Base-by-base conservation (phyloP, 2,113 vertebrate species). In the Hassar affinis region DNA sequence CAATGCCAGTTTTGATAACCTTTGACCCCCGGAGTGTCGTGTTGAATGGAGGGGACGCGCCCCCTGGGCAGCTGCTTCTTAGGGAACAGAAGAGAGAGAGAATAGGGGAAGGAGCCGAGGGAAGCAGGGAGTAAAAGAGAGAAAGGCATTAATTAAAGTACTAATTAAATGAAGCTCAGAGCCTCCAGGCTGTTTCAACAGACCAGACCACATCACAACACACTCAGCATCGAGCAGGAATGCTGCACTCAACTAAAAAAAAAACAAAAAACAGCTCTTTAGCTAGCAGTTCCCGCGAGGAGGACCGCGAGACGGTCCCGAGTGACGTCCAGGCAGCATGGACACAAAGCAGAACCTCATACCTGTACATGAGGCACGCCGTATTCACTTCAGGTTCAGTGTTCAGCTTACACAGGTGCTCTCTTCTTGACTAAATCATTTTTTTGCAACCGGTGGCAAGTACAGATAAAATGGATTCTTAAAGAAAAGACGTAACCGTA, bases 1-100 rank as follows among this genome's bases (percentile, higher is more conserved):
- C 90, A 93, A 91, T 90, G 80, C 82, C 56, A 38, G 82, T 87
- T 89, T 87, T 91, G 87, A 93, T 91, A 91, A 93, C 90, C 90
- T 89, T 49, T 90, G 86, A 90, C 88, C 84, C 85, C 54, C 66
- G 59, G 64, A 88, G 79, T 80, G 84, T 82, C 33, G 86, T 72
- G 72, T 79, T 80, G 68, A 82, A 59, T 57, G 75, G n/a, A 54
- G 69, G 71, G 82, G 85, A 88, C 61, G 79, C 87, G 76, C 38
- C 52, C 47, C 49, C 71, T 52, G 82, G 87, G 85, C 84, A 47
- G 81, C 72, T 81, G 77, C 49, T 85, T 82, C 88, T 33, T 69
- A 80, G 78, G 75, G 83, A 66, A 75, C 88, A 59, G 74, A 62
- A 81, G 86, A 89, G 69, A 72, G 79, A 86, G 51, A 88, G 87